These are phyloP conservation scores for Crossocerus cetratus DNA, from an alignment of 2,888 invertebrate species.

Conservation along the genomic window DNA sequence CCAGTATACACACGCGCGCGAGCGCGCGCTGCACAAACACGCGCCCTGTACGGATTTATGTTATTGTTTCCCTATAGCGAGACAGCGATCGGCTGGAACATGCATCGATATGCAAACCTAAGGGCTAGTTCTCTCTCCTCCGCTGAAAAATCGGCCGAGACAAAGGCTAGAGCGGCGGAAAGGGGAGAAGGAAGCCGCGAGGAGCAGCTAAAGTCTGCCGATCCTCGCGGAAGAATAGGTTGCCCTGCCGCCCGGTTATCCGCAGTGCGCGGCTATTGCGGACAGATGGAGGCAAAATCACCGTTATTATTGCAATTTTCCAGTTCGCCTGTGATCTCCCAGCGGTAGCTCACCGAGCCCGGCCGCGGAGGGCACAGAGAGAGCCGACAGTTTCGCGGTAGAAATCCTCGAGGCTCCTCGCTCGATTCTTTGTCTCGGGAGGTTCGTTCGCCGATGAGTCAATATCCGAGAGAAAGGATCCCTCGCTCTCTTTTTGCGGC, in stretches of 20 bases:
- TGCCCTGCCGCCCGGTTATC: neutral
- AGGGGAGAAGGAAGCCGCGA: neutral
- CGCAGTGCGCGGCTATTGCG: conserved; percentile 32
- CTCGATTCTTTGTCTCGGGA: conserved; percentile 31
- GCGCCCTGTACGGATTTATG: conserved; percentile 65
- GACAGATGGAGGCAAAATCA: conserved; percentile 49
- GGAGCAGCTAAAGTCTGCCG: neutral
- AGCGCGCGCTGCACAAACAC: conserved; percentile 61
- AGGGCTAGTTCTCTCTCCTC: neutral
- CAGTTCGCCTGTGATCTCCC: conserved; percentile 21
- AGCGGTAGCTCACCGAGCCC: neutral
- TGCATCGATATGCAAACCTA: conserved; percentile 6
- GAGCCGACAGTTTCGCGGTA: conserved; percentile 22
- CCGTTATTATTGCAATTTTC: conserved; percentile 51
- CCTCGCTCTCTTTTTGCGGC: too few species aligned
- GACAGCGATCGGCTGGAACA: neutral
- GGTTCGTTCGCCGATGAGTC: neutral
- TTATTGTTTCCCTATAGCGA: conserved; percentile 63
- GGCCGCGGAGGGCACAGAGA: neutral
- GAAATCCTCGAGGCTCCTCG: conserved; percentile 22
- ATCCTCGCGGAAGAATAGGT: neutral
- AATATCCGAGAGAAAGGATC: too few species aligned
- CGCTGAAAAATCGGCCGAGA: neutral
- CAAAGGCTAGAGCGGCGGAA: neutral
- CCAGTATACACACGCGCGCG: too few species aligned